Base-by-base conservation (phyloP, 2,113 vertebrate genomes). In the Balaeniceps rex region DNA sequence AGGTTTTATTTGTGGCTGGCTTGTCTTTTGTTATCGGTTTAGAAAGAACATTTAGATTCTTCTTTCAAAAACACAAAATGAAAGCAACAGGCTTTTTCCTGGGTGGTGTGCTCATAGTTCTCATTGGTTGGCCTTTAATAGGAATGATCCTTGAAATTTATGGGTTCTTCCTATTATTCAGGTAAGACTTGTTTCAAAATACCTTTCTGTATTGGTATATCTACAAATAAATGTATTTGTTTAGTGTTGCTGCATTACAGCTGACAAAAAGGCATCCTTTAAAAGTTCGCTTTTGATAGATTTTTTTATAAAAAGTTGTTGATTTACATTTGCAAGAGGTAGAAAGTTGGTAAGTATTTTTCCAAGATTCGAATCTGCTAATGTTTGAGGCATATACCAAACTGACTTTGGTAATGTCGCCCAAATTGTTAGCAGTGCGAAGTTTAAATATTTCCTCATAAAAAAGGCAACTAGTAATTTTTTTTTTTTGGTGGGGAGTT, bases 21-120 rank as follows among this genome's bases (percentile, higher is more conserved):
- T 98, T 99, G 71, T 98, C 99, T 65, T 99, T 99, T 86, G 99
- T 99, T 85, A 99, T 99, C 1, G 99, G 99, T 16, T 98, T 99
- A 96, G 99, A 99, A 98, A 98, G 99, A 94, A 99, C 99, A 2
- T 99, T 99, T 97, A 98, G 99, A 93, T 99, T 99, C 98, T 99
- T 99, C 98, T 99, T 99, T 97, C 99, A 99, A 96, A 99, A 99
- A 84, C 99, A 99, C 97, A 99, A 99, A 98, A 98, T 99, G 96
- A 99, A 99, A 98, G 99, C 99, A 90, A 99, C 99, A 0, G 97
- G 98, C 29, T 99, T 99, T 98, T 99, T 99, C 97, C 97, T 99
- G 80, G 99, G 99, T n/a, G 99, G 99, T 7, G 99, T 99, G 75
- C 97, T 99, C 55, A 98, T 99, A 88, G 99, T 99, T 90, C 99